Evolutionary conservation across 1,140 invertebrate genomes (phyloP), one percentile per base, ranked within the genome.

Genomic region (Aphidius ervi): DNA sequence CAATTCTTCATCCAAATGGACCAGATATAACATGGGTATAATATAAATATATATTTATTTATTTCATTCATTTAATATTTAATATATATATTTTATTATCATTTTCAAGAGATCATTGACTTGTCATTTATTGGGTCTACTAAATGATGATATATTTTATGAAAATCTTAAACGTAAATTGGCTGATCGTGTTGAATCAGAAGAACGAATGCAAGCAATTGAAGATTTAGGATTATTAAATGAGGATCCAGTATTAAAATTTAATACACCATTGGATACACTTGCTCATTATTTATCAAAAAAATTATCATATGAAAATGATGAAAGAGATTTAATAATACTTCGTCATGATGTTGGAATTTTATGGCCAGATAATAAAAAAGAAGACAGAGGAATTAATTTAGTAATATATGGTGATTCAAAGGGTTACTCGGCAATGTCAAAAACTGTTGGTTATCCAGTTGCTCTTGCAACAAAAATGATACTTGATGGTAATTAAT

Each of bases 401-500:
- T 85, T 99, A 75, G 93, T 98, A 1, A 87, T 90, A 41, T 98
- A 99, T 69, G 97, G 97, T 0, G 90, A 97, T 54, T 76, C 80
- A 0, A 73, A 80, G 6, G 90, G 92, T 10, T 92, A 93, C 72
- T 97, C 95, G 0, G 98, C 97, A 5, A 99, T 99, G 98, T 94
- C 97, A 1, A 88, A 93, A 70, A 97, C 95, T 16, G 98, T 99
- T 6, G 97, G 97, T 5, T 90, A 96, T 70, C 97, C 97, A 0
- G 88, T 93, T 5, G 97, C 94, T 6, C 98, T 99, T 69, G 94
- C 96, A 5, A 87, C 93, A 0, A 95, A 97, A 79, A 99, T 99
- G 97, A 86, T 99, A 40, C 81, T 99, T 5, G 93, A 97, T 79
- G 95, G 92, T 93, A 80, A 81, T 9, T 6, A 7, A 43, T 6